A percentile compares a stretch with the other conserved stretches of the same genome.
Conservation (phyloP, 2,113 vertebrate genomes). For the Pluvialis apricaria region DNA sequence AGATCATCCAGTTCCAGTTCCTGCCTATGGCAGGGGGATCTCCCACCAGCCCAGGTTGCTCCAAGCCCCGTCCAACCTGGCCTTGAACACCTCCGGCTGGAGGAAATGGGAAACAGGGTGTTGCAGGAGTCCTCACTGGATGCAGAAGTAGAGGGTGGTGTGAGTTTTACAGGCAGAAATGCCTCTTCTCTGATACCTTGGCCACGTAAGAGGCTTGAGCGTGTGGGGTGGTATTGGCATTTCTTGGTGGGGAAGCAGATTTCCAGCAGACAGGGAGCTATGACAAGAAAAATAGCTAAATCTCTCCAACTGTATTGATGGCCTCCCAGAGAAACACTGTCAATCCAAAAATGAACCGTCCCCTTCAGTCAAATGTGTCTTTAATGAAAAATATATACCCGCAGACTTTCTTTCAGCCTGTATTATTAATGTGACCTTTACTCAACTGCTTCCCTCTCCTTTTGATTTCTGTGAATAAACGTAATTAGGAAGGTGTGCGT, state of each 20-base stretch:
- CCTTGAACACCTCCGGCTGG: too few relatives aligned
- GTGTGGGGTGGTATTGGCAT: not conserved
- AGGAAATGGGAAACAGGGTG: not conserved
- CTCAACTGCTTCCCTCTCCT: slow-evolving; percentile 46
- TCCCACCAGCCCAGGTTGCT: too few relatives aligned
- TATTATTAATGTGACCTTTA: slow-evolving; percentile 66
- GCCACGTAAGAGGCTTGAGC: not conserved
- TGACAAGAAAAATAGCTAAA: slow-evolving; percentile 48
- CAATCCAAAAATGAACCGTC: slow-evolving; percentile 1
- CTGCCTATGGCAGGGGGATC: too few relatives aligned
- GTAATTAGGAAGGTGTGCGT: slow-evolving; percentile 41
- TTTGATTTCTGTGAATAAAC: slow-evolving; percentile 59
- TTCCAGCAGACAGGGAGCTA: slow-evolving; percentile 35
- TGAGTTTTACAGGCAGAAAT: not conserved
- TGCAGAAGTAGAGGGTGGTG: not conserved
- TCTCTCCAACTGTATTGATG: not conserved
- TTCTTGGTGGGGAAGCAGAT: not conserved
- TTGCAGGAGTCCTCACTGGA: not conserved
- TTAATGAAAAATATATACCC: slow-evolving; percentile 60
- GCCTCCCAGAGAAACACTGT: slow-evolving; percentile 27
- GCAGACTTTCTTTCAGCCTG: slow-evolving; percentile 43
- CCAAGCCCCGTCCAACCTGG: too few relatives aligned
- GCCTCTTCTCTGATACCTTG: not conserved
- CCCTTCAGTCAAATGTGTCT: slow-evolving; percentile 60
- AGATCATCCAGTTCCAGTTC: too few relatives aligned